Evolutionary conservation across 2,797 vertebrate genomes (phyloP).

Genomic region (Scolopax bukidnonensis): DNA sequence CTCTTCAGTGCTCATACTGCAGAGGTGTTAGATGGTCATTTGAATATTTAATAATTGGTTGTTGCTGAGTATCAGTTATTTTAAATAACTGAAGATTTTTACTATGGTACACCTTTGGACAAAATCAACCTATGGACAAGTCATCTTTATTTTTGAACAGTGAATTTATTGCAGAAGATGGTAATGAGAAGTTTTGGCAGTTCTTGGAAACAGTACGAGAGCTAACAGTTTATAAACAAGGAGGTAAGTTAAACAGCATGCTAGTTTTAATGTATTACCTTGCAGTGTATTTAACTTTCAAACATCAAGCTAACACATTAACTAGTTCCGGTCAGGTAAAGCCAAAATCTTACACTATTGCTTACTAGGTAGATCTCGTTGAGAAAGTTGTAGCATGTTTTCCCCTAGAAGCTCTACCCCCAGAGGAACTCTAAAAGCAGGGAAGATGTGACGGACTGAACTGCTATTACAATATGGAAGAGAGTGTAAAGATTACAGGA

Average conservation of each 20-base stretch:
- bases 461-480: not conserved
- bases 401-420: not conserved
- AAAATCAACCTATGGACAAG: conserved; percentile 6
- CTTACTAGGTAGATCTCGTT: not conserved
- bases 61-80: not conserved
- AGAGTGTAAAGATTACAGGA: not conserved
- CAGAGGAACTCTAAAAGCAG: not conserved
- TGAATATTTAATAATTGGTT: not conserved
- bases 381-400: not conserved
- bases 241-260: conserved; percentile 82
- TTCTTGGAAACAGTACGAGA: conserved; percentile 97
- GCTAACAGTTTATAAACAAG: conserved; percentile 90
- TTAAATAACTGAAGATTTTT: not conserved
- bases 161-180: conserved; percentile 95
- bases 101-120: not conserved
- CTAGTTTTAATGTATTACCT: not conserved
- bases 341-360: not conserved
- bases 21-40: not conserved
- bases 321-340: not conserved
- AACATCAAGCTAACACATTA: not conserved
- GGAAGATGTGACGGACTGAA: not conserved
- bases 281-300: not conserved
- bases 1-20: not conserved
- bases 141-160: conserved; percentile 76
- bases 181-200: conserved; percentile 97